These are phyloP conservation scores for Opisthograptis luteolata DNA, from an alignment of 2,888 invertebrate species.

Conservation along the genomic window DNA sequence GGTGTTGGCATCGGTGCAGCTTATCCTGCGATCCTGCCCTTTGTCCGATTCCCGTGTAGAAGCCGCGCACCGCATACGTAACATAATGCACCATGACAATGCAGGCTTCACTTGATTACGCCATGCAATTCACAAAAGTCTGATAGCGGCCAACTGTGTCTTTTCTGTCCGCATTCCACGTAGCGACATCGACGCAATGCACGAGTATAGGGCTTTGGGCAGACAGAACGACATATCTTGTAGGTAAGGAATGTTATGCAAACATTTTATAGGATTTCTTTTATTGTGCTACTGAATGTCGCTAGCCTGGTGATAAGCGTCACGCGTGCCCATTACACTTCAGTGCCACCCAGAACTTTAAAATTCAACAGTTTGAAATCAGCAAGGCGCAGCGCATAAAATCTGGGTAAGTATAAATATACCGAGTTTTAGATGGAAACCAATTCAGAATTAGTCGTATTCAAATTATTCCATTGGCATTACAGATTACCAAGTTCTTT, in stretches of 20 bases:
- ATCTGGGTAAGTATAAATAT: no score
- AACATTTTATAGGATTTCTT: no score
- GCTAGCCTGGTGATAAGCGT: no score
- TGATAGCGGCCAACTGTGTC: slow-evolving; percentile 51
- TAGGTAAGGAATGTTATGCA: slow-evolving; percentile 17
- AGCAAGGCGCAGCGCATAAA: no score
- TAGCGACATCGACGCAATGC: slow-evolving; percentile 9
- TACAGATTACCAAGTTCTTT: neutral
- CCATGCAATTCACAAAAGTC: slow-evolving; percentile 65
- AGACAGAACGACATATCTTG: slow-evolving; percentile 16
- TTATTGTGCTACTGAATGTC: no score
- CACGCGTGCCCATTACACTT: no score
- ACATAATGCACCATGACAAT: slow-evolving; percentile 51
- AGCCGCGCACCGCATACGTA: slow-evolving; percentile 67
- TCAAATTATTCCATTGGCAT: slow-evolving; percentile 5
- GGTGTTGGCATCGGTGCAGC: slow-evolving; percentile 51
- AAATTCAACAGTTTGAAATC: no score
- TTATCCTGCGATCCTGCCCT: slow-evolving; percentile 67
- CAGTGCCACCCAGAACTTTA: no score
- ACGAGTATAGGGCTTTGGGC: neutral
- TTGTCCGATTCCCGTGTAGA: slow-evolving; percentile 70
- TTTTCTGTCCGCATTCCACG: slow-evolving; percentile 27
- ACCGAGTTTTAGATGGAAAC: slow-evolving; percentile 20
- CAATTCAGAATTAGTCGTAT: slow-evolving; percentile 9
- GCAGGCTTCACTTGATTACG: slow-evolving; percentile 56